phyloP scores from a whole-genome alignment of 2,888 invertebrate species.

The Baccha elongata region DNA sequence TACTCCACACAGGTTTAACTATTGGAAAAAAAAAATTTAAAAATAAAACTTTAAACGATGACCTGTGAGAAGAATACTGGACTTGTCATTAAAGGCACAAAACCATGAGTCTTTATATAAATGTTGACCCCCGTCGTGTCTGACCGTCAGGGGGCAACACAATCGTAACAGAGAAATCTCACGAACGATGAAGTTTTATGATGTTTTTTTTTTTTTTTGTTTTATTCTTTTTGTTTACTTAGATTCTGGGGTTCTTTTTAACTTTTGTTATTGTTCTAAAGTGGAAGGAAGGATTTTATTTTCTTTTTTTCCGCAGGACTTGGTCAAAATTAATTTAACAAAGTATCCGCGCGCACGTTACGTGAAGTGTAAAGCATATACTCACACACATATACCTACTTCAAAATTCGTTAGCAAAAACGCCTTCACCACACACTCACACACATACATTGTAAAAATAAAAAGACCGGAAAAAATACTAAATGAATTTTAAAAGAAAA shows the following conservation, averaged over 20 bases:
- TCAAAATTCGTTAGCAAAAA: background rate
- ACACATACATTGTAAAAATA: slow-evolving; percentile 30
- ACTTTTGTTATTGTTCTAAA: slow-evolving; percentile 56
- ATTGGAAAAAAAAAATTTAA: background rate
- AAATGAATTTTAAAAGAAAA: slow-evolving; percentile 73
- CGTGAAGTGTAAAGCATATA: slow-evolving; percentile 45
- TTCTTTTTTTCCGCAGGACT: slow-evolving; percentile 59
- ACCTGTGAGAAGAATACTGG: slow-evolving; percentile 69
- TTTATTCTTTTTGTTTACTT: no score
- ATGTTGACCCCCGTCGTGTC: slow-evolving; percentile 26
- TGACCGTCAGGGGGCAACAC: slow-evolving; percentile 15
- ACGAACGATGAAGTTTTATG: slow-evolving; percentile 26
- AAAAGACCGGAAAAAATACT: slow-evolving; percentile 26
- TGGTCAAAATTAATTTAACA: slow-evolving; percentile 72
- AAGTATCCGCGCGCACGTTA: slow-evolving; percentile 49
- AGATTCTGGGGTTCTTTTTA: slow-evolving; percentile 7
- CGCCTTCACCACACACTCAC: no score
- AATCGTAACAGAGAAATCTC: slow-evolving; percentile 35
- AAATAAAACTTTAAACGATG: slow-evolving; percentile 62
- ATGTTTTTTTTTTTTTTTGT: slow-evolving; percentile 4
- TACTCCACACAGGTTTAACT: slow-evolving; percentile 1
- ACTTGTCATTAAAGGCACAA: slow-evolving; percentile 52
- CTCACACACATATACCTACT: slow-evolving; percentile 37
- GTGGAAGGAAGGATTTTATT: slow-evolving; percentile 46
- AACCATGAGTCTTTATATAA: slow-evolving; percentile 30